Percentiles rank a stretch among this genome's conserved stretches.
Conservation (phyloP, 2,113 vertebrate genomes). For the Bubalus kerabau region DNA sequence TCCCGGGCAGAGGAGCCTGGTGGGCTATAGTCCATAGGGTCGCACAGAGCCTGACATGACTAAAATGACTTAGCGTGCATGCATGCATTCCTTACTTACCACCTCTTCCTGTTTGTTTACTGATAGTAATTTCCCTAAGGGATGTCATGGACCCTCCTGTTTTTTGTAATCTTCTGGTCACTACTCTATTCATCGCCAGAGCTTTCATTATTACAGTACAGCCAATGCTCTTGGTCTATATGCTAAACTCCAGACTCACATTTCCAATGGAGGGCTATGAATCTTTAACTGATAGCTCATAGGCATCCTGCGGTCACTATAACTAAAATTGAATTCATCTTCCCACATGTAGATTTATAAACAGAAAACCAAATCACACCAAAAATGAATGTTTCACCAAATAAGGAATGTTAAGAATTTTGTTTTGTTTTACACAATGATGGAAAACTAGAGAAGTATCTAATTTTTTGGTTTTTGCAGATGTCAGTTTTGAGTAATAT, state of each 20-base stretch:
- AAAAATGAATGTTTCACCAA: constrained; percentile 62
- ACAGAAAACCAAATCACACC: constrained; percentile 66
- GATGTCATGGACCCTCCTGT: not conserved
- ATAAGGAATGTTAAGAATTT: constrained; percentile 67
- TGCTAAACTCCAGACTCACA: not conserved
- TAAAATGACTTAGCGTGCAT: not conserved
- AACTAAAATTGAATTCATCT: constrained; percentile 52
- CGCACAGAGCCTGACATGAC: not conserved
- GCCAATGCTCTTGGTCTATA: not conserved
- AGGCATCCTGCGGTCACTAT: constrained; percentile 25
- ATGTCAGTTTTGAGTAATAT: constrained; percentile 53
- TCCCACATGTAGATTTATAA: constrained; percentile 60
- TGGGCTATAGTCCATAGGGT: not conserved
- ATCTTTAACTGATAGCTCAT: not conserved
- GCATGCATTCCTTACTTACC: not conserved
- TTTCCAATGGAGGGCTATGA: not conserved
- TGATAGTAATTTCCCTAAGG: not conserved
- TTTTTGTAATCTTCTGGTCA: not conserved
- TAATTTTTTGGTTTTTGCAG: constrained; percentile 57
- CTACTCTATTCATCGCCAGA: not conserved
- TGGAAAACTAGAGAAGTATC: constrained; percentile 59
- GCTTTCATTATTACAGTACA: not conserved
- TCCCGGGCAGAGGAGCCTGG: not conserved
- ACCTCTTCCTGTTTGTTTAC: not conserved
- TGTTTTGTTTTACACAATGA: constrained; percentile 61